Conservation (phyloP, 2,797 vertebrate genomes). For the Phalanger gymnotis region DNA sequence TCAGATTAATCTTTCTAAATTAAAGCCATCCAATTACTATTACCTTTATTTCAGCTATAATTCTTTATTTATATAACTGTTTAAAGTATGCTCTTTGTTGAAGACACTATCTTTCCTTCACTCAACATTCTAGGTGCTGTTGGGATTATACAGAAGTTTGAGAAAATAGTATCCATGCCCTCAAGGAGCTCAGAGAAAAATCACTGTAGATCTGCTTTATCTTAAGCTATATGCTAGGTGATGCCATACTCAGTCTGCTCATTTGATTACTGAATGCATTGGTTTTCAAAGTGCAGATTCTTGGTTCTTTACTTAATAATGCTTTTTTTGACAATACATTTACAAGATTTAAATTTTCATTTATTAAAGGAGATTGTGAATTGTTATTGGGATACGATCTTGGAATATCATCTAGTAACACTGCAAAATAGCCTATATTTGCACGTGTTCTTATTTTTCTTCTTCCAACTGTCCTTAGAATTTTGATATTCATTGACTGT, state of each 20-base stretch:
- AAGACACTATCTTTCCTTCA: neutral
- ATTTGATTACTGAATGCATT: neutral
- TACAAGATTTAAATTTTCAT: neutral
- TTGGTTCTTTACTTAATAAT: neutral
- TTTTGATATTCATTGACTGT: conserved; percentile 26
- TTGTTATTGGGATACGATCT: neutral
- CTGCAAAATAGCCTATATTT: neutral
- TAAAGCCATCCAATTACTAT: neutral
- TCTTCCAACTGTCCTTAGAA: neutral
- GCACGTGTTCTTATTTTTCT: neutral
- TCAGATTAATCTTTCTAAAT: neutral
- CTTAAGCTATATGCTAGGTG: neutral
- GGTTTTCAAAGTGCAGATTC: conserved; percentile 17
- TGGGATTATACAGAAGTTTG: neutral
- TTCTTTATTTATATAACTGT: neutral
- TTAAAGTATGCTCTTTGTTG: neutral
- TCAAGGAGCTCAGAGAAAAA: neutral
- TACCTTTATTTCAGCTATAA: no score
- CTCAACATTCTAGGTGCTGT: neutral
- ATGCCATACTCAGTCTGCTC: neutral
- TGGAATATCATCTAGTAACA: conserved; percentile 29
- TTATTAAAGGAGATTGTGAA: neutral
- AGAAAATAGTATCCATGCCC: neutral
- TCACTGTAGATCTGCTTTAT: neutral
- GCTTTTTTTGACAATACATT: neutral